These are phyloP conservation scores for Panorpa germanica DNA, from an alignment of 2,888 invertebrate species.

Conservation along the genomic window DNA sequence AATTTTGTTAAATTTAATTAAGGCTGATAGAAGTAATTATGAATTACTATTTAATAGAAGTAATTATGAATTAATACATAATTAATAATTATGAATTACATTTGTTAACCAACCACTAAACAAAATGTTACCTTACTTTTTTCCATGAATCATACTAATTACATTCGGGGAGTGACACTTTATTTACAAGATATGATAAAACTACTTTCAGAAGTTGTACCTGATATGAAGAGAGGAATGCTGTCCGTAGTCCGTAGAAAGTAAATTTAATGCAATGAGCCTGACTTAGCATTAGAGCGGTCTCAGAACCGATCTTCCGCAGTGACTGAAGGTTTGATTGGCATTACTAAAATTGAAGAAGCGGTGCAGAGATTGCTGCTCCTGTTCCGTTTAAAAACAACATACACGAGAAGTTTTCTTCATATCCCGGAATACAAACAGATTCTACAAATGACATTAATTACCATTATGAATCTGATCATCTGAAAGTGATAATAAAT, in stretches of 20 bases:
- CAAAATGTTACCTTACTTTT: too few relatives aligned
- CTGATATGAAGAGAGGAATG: conserved; percentile 9
- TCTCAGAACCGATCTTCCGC: conserved; percentile 16
- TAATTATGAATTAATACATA: too few relatives aligned
- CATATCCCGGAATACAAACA: conserved; percentile 13
- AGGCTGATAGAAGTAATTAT: too few relatives aligned
- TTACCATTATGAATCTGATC: conserved; percentile 13
- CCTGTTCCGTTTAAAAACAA: conserved; percentile 13
- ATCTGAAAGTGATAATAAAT: conserved; percentile 9
- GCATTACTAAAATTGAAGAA: conserved; percentile 16
- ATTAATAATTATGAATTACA: too few relatives aligned
- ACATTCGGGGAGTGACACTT: too few relatives aligned
- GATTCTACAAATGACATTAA: conserved; percentile 12
- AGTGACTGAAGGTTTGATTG: too few relatives aligned
- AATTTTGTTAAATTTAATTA: too few relatives aligned
- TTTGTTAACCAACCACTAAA: too few relatives aligned
- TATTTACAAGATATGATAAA: too few relatives aligned
- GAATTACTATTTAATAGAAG: too few relatives aligned
- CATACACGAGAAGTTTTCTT: conserved; percentile 10
- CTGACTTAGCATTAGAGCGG: conserved; percentile 16
- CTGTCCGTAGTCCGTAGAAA: too few relatives aligned
- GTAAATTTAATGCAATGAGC: conserved; percentile 15
- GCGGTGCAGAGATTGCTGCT: conserved; percentile 13
- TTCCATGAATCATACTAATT: too few relatives aligned
- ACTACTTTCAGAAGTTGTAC: conserved; percentile 7